Percentiles rank a stretch among this genome's conserved stretches.
These are phyloP conservation scores for Centrocercus urophasianus DNA, from an alignment of 2,113 vertebrate species.

Conservation along the genomic window DNA sequence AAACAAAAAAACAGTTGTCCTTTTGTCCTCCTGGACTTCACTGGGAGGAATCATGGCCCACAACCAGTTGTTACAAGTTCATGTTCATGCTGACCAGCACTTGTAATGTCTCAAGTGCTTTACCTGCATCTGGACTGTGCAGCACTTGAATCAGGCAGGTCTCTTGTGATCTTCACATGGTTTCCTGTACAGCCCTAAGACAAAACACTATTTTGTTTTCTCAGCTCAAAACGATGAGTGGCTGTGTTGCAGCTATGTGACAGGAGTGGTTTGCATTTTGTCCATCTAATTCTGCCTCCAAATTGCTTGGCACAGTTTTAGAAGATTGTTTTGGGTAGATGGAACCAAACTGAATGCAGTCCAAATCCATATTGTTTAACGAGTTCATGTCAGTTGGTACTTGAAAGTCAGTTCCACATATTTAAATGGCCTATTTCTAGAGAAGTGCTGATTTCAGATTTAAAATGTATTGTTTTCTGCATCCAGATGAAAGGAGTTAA, in stretches of 20 bases:
- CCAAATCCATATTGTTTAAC: rapidly evolving
- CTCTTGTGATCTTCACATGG: neutral
- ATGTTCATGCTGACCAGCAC: rapidly evolving
- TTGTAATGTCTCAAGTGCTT: neutral
- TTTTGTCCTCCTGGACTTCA: neutral
- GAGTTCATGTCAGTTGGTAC: neutral
- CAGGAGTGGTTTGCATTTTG: neutral
- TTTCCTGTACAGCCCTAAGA: neutral
- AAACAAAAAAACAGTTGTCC: neutral
- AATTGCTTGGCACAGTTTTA: neutral
- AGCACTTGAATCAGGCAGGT: neutral
- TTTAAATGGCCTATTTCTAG: neutral
- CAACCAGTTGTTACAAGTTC: neutral
- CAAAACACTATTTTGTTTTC: neutral
- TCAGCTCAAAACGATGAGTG: neutral
- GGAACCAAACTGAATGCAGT: neutral
- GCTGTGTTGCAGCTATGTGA: rapidly evolving
- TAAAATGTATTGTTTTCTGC: neutral
- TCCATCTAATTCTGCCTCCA: neutral
- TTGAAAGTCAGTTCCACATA: neutral
- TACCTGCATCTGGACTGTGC: neutral
- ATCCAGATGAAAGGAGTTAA: constrained; percentile 89
- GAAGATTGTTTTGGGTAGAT: neutral
- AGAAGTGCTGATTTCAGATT: neutral
- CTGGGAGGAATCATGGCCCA: neutral